Evolutionary conservation across 2,113 vertebrate species (phyloP).

Genomic region (Lamprotornis superbus): DNA sequence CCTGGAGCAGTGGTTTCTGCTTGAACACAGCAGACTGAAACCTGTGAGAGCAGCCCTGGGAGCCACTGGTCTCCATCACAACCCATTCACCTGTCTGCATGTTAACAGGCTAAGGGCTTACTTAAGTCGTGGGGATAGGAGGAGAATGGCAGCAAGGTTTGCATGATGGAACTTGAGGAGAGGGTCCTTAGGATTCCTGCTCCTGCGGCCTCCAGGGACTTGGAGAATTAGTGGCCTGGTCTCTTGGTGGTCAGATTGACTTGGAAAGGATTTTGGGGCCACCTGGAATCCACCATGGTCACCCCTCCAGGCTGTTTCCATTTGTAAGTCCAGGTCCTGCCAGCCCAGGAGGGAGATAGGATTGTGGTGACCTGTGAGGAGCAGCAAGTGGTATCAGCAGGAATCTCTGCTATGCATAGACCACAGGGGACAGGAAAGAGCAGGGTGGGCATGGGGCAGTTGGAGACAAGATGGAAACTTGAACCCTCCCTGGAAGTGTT

Average conservation of each 20-base stretch:
- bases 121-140: fast-evolving
- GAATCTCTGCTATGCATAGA: neutral
- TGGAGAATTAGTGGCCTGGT: neutral
- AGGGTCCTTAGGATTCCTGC: neutral
- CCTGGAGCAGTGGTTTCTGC: neutral
- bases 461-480: neutral
- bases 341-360: neutral
- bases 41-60: neutral
- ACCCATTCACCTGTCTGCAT: neutral
- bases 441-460: neutral
- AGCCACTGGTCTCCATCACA: neutral
- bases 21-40: neutral
- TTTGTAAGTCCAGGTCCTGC: neutral
- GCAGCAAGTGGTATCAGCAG: neutral
- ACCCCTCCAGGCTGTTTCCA: neutral
- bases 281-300: neutral
- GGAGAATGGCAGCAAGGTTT: neutral
- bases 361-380: neutral
- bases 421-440: neutral
- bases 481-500: neutral
- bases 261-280: neutral
- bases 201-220: neutral
- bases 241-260: neutral
- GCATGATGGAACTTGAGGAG: neutral
- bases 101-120: neutral